A percentile compares a stretch with the other conserved stretches of the same genome.
These are phyloP conservation scores for Microctenopoma stevenorrisi DNA, from an alignment of 2,797 vertebrate genomes.

Conservation along the genomic window DNA sequence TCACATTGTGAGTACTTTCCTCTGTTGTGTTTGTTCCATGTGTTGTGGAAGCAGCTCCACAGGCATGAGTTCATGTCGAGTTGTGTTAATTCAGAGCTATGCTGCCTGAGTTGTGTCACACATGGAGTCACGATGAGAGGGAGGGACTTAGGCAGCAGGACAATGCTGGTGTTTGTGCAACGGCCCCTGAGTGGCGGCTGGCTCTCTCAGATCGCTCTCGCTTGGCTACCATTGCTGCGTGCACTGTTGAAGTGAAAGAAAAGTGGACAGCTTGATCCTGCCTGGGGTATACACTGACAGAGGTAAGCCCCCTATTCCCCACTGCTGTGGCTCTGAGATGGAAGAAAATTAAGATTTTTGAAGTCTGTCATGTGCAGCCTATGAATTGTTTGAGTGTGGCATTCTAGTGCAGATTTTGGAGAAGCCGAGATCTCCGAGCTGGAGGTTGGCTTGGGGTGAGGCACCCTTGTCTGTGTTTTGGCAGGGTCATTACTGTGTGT, in stretches of 20 bases:
- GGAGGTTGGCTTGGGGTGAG: constrained; percentile 62
- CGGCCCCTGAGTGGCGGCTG: constrained; percentile 81
- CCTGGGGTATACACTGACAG: constrained; percentile 69
- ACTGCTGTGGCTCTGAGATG: constrained; percentile 41
- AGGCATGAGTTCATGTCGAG: constrained; percentile 65
- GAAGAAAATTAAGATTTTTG: constrained; percentile 27
- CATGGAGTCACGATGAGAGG: constrained; percentile 78
- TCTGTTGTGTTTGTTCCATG: constrained; percentile 25
- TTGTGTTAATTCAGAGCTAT: constrained; percentile 73
- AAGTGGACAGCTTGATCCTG: constrained; percentile 75
- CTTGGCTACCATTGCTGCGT: constrained; percentile 79
- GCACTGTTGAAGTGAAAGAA: constrained; percentile 77
- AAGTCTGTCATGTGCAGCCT: constrained; percentile 32
- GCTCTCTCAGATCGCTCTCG: constrained; percentile 77
- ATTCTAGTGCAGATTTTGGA: constrained; percentile 40
- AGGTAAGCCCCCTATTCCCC: constrained; percentile 74
- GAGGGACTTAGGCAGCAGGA: constrained; percentile 83
- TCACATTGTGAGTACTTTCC: constrained; percentile 18
- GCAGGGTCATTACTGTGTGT: constrained; percentile 78
- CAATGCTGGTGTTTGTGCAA: constrained; percentile 88
- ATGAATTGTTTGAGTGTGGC: constrained; percentile 29
- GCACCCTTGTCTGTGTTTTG: constrained; percentile 79
- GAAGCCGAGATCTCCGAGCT: constrained; percentile 43
- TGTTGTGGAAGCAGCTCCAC: constrained; percentile 37
- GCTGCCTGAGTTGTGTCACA: constrained; percentile 75